phyloP scores from a whole-genome alignment of 1,140 invertebrate species.

The Pseudomyrmex pallidus region DNA sequence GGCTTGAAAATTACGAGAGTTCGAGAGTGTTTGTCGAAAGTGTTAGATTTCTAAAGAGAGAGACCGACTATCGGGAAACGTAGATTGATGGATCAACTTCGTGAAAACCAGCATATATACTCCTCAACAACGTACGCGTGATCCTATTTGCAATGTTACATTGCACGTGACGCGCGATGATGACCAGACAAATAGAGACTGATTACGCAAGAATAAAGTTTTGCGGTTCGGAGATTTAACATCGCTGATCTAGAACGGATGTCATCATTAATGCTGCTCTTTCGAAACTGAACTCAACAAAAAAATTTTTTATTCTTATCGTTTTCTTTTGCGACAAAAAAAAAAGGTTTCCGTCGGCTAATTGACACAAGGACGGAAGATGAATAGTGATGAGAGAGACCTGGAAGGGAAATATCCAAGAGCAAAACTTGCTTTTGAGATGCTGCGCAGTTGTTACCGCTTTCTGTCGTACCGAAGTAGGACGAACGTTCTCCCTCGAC shows the following conservation, averaged over 20 bases:
- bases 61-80: neutral
- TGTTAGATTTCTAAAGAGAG: conserved; percentile 24
- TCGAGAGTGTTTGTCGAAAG: conserved; percentile 24
- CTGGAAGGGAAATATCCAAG: conserved; percentile 19
- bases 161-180: neutral
- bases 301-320: neutral
- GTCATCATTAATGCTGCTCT: neutral
- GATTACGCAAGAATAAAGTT: neutral
- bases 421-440: conserved; percentile 48
- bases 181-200: neutral
- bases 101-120: neutral
- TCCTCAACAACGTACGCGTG: conserved; percentile 8
- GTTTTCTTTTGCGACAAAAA: neutral
- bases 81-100: conserved; percentile 10
- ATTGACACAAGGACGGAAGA: conserved; percentile 28
- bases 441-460: conserved; percentile 7
- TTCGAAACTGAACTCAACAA: neutral
- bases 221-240: neutral
- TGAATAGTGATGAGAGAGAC: conserved; percentile 27
- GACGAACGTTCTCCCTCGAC: conserved; percentile 45
- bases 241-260: no score
- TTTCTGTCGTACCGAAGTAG: conserved; percentile 44
- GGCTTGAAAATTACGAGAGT: conserved; percentile 32
- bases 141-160: neutral
- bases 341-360: neutral